phyloP scores from a whole-genome alignment of 2,797 vertebrate genomes.

The Enteromius trimaculatus region DNA sequence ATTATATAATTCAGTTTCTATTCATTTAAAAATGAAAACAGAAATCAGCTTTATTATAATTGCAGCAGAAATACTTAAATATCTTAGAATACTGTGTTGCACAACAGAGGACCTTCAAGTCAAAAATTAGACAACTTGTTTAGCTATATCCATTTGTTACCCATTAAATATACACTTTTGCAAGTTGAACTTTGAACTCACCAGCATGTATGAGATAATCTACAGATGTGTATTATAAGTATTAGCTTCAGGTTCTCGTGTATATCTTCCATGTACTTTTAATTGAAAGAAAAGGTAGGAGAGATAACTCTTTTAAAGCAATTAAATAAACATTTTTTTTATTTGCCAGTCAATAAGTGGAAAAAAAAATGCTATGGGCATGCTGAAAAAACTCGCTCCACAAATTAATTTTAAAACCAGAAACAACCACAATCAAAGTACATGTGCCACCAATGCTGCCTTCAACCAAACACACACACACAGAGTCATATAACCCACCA shows the following conservation, averaged over 20 bases:
- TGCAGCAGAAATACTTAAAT: background rate
- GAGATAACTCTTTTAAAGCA: background rate
- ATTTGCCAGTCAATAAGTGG: background rate
- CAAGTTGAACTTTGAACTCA: background rate
- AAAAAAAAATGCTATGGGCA: background rate
- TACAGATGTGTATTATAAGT: background rate
- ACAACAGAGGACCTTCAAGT: background rate
- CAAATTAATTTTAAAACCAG: constrained; percentile 10
- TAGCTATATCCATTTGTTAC: too few relatives aligned
- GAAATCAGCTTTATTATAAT: background rate
- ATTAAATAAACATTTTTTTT: background rate
- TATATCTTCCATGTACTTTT: background rate
- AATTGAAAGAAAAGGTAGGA: background rate
- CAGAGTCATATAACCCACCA: background rate
- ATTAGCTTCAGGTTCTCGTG: background rate
- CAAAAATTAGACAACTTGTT: background rate
- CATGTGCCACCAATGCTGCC: background rate
- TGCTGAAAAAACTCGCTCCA: background rate
- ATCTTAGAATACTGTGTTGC: background rate
- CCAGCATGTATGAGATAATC: background rate
- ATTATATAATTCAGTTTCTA: background rate
- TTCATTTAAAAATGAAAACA: background rate
- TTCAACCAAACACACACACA: background rate
- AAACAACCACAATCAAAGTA: background rate
- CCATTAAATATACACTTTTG: background rate